Percentiles rank a stretch among this genome's conserved stretches.
Conservation (phyloP, 2,113 vertebrate species). For the Menidia beryllina region DNA sequence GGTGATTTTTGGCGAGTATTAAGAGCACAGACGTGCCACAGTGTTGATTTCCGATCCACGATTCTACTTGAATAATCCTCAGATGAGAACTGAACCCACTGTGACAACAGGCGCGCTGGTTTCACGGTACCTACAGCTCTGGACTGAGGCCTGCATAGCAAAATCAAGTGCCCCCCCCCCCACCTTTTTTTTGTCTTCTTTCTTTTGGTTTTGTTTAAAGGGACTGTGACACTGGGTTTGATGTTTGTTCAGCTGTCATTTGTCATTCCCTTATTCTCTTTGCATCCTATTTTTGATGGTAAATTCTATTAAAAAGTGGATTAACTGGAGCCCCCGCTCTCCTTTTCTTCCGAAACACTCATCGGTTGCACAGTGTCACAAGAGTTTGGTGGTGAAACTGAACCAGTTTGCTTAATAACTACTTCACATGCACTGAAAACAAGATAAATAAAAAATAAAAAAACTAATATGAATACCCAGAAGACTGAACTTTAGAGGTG, state of each 20-base stretch:
- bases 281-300: constrained; percentile 58
- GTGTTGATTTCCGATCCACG: constrained; percentile 21
- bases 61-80: neutral
- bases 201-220: constrained; percentile 18
- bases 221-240: constrained; percentile 31
- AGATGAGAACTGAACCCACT: constrained; percentile 36
- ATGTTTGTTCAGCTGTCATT: no score
- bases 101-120: neutral
- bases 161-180: no score
- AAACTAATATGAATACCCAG: no score
- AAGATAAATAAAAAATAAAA: no score
- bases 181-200: no score
- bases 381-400: no score
- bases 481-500: no score
- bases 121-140: neutral
- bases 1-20: constrained; percentile 22
- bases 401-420: no score
- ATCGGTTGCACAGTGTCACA: no score
- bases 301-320: constrained; percentile 70
- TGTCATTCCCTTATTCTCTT: no score
- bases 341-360: neutral
- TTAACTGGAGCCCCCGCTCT: constrained; percentile 47
- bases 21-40: constrained; percentile 10
- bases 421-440: no score
- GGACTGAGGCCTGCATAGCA: neutral